phyloP scores from a whole-genome alignment of 2,888 invertebrate genomes.

The Mesodorylaimus sp. region DNA sequence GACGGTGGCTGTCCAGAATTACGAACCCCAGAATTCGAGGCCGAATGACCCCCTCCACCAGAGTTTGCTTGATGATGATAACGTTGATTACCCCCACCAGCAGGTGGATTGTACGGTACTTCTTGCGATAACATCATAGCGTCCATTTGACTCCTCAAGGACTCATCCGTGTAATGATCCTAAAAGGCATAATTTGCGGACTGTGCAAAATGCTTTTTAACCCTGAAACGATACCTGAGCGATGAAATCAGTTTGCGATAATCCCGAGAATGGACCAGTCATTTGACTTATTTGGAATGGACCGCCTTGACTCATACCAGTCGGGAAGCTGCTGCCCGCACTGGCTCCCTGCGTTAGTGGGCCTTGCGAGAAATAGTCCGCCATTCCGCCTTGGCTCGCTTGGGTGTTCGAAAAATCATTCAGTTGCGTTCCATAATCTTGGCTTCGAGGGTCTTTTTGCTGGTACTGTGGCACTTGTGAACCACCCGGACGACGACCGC shows the following conservation, averaged over 20 bases:
- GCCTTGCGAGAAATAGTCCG: conserved; percentile 14
- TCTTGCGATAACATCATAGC: conserved; percentile 12
- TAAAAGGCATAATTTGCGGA: background rate
- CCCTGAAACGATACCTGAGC: background rate
- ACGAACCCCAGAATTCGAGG: no score
- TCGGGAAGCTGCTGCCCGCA: background rate
- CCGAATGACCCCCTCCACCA: no score
- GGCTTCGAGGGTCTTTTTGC: background rate
- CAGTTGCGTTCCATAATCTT: background rate
- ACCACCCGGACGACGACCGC: background rate
- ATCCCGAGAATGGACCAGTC: background rate
- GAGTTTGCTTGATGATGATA: no score
- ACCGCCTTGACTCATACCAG: background rate
- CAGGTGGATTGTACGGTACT: background rate
- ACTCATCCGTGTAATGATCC: conserved; percentile 1
- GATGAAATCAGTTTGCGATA: conserved; percentile 2
- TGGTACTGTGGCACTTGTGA: background rate
- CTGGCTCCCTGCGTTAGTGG: background rate
- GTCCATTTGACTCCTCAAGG: conserved; percentile 10
- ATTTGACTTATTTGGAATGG: background rate
- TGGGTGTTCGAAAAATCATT: background rate
- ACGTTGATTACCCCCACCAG: no score
- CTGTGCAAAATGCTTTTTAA: background rate
- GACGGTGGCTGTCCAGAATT: no score
- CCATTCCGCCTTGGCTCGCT: conserved; percentile 17